phyloP scores from a whole-genome alignment of 2,113 vertebrate species.

The Okapia johnstoni region DNA sequence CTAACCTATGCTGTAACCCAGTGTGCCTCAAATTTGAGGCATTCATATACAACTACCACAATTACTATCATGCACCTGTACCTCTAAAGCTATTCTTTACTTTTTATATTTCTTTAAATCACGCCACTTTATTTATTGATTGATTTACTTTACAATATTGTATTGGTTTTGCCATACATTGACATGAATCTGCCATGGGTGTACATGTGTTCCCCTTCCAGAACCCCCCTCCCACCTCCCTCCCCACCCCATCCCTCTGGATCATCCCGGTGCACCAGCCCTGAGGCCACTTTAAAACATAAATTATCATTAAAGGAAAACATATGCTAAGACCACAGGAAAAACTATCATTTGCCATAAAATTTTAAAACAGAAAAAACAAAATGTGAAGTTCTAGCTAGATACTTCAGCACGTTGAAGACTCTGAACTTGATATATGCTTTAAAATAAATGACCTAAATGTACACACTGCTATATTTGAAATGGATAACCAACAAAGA shows the following conservation, averaged over 20 bases:
- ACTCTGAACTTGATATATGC: background rate
- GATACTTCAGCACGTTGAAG: background rate
- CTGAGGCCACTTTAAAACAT: background rate
- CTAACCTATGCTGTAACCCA: background rate
- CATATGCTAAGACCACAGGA: background rate
- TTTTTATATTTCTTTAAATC: background rate
- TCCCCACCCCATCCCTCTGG: too few relatives aligned
- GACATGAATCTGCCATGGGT: too few relatives aligned
- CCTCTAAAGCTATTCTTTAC: background rate
- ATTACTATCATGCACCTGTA: background rate
- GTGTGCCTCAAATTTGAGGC: background rate
- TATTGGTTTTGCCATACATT: too few relatives aligned
- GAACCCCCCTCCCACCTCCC: too few relatives aligned
- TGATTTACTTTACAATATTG: too few relatives aligned
- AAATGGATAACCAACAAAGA: background rate
- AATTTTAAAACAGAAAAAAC: background rate
- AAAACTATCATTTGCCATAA: background rate
- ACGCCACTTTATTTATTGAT: background rate
- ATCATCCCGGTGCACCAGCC: too few relatives aligned
- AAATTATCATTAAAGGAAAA: background rate
- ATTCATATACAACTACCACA: background rate
- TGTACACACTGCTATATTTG: background rate
- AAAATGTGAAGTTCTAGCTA: background rate
- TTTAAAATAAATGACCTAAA: conserved; percentile 12
- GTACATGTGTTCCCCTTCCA: too few relatives aligned